phyloP scores from a whole-genome alignment of 1,140 invertebrate species.

The Anastrepha ludens region DNA sequence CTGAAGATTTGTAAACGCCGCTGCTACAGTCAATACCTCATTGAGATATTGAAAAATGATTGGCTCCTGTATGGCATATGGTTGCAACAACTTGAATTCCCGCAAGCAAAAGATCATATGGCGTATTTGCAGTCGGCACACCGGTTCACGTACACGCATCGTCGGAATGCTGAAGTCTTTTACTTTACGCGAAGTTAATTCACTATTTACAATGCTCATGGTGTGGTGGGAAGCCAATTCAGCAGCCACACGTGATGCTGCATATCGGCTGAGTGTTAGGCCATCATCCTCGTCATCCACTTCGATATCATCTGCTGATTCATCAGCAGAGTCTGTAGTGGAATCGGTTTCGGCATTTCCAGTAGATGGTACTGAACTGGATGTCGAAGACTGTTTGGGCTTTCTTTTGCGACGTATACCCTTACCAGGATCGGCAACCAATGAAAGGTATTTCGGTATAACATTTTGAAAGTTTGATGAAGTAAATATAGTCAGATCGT shows the following conservation, averaged over 20 bases:
- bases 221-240: slow-evolving; percentile 66
- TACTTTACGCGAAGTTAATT: slow-evolving; percentile 64
- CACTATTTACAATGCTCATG: slow-evolving; percentile 63
- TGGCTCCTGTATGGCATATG: slow-evolving; percentile 64
- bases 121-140: slow-evolving; percentile 67
- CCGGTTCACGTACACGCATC: slow-evolving; percentile 63
- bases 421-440: slow-evolving; percentile 69
- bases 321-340: slow-evolving; percentile 59
- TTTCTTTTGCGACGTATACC: slow-evolving; percentile 59
- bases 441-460: slow-evolving; percentile 68
- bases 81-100: slow-evolving; percentile 66
- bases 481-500: slow-evolving; percentile 69
- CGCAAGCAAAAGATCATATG: slow-evolving; percentile 63
- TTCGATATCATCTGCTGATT: slow-evolving; percentile 55
- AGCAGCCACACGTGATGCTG: slow-evolving; percentile 62
- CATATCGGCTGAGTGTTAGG: slow-evolving; percentile 61
- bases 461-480: slow-evolving; percentile 64
- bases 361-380: not conserved
- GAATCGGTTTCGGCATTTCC: slow-evolving; percentile 57
- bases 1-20: slow-evolving; percentile 68
- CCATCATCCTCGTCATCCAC: slow-evolving; percentile 58
- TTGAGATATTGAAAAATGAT: slow-evolving; percentile 67
- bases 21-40: slow-evolving; percentile 67
- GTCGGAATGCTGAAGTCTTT: slow-evolving; percentile 66
- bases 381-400: slow-evolving; percentile 30